These are phyloP conservation scores for Canis aureus DNA, from an alignment of 2,113 vertebrate species.

Conservation along the genomic window DNA sequence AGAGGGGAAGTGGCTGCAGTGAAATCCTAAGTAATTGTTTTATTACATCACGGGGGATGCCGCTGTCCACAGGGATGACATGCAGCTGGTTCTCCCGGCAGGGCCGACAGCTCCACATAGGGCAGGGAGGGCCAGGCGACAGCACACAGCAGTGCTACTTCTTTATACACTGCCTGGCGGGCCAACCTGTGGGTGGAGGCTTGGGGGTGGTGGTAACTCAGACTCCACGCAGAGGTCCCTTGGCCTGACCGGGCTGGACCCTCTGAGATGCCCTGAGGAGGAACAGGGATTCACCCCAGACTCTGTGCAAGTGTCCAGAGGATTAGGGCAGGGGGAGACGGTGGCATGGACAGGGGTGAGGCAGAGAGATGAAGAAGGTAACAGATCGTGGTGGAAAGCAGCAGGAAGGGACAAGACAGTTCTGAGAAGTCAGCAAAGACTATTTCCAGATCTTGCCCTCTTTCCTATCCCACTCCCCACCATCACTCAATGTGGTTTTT, in stretches of 20 bases:
- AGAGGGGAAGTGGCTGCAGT: background rate
- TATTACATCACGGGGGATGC: slow-evolving; percentile 96
- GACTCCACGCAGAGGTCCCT: background rate
- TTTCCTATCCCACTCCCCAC: background rate
- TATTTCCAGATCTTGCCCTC: background rate
- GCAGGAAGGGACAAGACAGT: background rate
- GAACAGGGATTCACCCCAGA: background rate
- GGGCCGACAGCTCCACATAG: slow-evolving; percentile 91
- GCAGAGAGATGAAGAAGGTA: background rate
- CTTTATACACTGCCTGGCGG: slow-evolving; percentile 89
- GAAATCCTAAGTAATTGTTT: slow-evolving; percentile 92
- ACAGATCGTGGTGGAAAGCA: background rate
- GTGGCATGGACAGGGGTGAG: background rate
- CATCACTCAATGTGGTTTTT: background rate
- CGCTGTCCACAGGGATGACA: slow-evolving; percentile 95
- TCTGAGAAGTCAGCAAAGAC: background rate
- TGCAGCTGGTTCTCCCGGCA: slow-evolving; percentile 90
- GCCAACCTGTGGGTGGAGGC: slow-evolving; percentile 1
- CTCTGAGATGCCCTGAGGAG: background rate
- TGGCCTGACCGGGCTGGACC: background rate
- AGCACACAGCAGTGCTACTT: slow-evolving; percentile 89
- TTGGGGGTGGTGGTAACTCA: background rate
- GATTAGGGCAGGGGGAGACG: background rate
- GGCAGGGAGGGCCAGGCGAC: slow-evolving; percentile 93
- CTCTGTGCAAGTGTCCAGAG: background rate